Evolutionary conservation across 2,113 vertebrate species (phyloP), one percentile per base, ranked within the genome.

Genomic region (Syngnathus scovelli): DNA sequence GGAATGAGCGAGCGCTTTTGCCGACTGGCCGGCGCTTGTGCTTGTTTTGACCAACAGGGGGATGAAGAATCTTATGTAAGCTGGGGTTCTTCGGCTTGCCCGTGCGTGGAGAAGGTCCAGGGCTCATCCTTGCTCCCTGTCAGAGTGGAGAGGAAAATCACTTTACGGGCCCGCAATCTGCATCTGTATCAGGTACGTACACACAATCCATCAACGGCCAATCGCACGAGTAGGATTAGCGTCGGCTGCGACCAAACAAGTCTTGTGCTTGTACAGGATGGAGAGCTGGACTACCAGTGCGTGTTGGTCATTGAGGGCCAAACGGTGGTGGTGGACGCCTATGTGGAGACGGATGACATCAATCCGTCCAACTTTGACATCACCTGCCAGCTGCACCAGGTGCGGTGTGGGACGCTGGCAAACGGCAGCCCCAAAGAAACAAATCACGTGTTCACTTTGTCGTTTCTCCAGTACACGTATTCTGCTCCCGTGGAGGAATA

Each of bases 71-170:
- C 78, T 23, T 90, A 89, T 44, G 80, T 84, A 49, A 92, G 64
- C 76, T 87, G 86, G 92, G 94, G 95, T 13, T 83, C 93, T 2
- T 89, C 88, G 21, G 91, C 95, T 0, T 99, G 96, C 82, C 96
- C 96, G 0, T 99, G 96, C n/a, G 94, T 99, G 62, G 92, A 95
- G 70, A 88, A 88, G 56, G 92, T 99, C 38, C 93, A 94, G 76
- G 94, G 93, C 51, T 93, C 93, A 23, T 83, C 88, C 0, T 79
- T 99, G 59, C 82, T 98, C 43, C 96, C 96, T 0, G 93, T 98
- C 73, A 88, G 90, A 0, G 93, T 93, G 61, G 90, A 92, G 0
- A 92, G 90, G 65, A 94, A 96, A 80, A 93, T 99, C 70, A 95
- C 90, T 0, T 79, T 99, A 64, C 78, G 92, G 46, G 96, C 94